A percentile compares a stretch with the other conserved stretches of the same genome.
Conservation (phyloP, 2,888 invertebrate genomes). For the Cheilosia vulpina region DNA sequence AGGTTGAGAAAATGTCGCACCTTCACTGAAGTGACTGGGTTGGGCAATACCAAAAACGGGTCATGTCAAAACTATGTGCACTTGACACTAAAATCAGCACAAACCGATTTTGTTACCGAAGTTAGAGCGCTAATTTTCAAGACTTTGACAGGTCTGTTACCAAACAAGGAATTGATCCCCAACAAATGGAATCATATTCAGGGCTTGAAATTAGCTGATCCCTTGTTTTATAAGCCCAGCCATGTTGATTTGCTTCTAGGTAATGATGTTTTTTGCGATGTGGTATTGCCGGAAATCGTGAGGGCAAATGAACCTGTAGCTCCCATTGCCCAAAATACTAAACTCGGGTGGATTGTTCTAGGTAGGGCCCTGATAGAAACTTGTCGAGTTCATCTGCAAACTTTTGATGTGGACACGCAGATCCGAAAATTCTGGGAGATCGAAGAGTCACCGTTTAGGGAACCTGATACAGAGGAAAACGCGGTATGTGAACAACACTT, state of each 20-base stretch:
- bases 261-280: constrained; percentile 14
- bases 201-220: constrained; percentile 21
- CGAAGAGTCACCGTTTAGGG: constrained; percentile 6
- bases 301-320: neutral
- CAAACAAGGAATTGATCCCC: neutral
- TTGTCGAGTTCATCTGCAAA: neutral
- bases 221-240: constrained; percentile 2
- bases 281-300: constrained; percentile 16
- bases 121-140: constrained; percentile 8
- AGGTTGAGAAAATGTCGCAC: neutral
- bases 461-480: neutral
- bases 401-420: neutral
- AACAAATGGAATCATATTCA: constrained; percentile 20
- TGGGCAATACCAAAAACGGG: constrained; percentile 8
- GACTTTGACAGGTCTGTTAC: neutral
- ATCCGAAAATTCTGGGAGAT: constrained; percentile 36
- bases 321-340: constrained; percentile 29
- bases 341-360: constrained; percentile 15
- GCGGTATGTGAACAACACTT: constrained; percentile 6
- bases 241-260: constrained; percentile 26
- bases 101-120: constrained; percentile 2
- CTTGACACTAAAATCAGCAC: neutral
- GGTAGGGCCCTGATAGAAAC: neutral
- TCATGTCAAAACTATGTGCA: constrained; percentile 6
- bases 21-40: neutral